Conservation (phyloP, 2,888 invertebrate genomes). For the Eristalis pertinax region DNA sequence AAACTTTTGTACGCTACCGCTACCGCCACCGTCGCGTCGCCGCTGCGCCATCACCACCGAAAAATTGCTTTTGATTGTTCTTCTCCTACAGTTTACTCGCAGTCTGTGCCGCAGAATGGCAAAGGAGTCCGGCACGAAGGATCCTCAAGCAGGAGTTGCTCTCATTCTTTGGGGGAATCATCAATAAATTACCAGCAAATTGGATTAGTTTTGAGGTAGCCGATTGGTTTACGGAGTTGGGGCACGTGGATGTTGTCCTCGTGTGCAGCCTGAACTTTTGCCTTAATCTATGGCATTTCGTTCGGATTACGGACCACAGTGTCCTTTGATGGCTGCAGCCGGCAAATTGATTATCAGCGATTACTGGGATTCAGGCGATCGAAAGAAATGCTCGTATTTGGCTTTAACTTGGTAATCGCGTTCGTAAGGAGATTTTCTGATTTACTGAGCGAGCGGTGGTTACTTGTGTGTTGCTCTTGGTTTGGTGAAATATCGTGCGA, state of each 20-base stretch:
- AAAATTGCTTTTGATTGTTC: conserved; percentile 66
- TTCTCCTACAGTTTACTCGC: conserved; percentile 42
- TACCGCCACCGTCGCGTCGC: no score
- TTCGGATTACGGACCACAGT: background rate
- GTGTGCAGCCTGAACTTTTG: background rate
- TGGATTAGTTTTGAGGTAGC: conserved; percentile 62
- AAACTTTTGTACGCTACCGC: conserved; percentile 33
- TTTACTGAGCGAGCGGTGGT: background rate
- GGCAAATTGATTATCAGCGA: background rate
- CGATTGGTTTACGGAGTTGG: conserved; percentile 59
- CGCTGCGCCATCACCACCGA: conserved; percentile 1
- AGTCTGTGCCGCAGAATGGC: background rate
- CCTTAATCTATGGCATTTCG: background rate
- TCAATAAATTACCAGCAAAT: conserved; percentile 67
- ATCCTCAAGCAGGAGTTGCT: background rate
- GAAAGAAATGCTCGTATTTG: background rate
- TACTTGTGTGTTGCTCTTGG: no score
- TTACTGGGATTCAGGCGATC: background rate
- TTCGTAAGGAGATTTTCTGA: background rate
- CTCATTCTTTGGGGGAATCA: conserved; percentile 33
- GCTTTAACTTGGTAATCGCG: background rate
- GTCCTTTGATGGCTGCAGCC: background rate
- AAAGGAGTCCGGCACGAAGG: background rate
- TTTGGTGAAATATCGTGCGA: no score
- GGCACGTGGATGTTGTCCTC: background rate